These are phyloP conservation scores for Ptychoptera contaminata DNA, from an alignment of 2,888 invertebrate genomes.

Conservation along the genomic window DNA sequence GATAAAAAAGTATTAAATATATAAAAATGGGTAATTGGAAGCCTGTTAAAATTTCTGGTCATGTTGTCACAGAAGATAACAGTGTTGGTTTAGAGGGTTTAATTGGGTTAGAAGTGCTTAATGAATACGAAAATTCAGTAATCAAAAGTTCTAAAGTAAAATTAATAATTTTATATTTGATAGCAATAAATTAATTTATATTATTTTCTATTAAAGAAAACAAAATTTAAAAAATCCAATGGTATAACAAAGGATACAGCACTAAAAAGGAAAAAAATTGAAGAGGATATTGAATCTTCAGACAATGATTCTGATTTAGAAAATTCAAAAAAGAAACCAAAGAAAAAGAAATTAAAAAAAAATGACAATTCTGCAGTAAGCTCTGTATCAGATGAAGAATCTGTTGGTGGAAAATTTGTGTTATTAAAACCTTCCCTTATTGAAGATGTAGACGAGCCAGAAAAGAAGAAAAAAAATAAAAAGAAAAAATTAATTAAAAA, in stretches of 20 bases:
- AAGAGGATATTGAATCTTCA: constrained; percentile 10
- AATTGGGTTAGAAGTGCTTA: constrained; percentile 63
- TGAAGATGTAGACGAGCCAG: constrained; percentile 10
- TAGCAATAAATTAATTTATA: neutral
- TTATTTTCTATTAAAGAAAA: neutral
- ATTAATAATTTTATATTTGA: constrained; percentile 6
- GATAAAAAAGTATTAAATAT: neutral
- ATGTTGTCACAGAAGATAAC: constrained; percentile 28
- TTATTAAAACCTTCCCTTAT: constrained; percentile 19
- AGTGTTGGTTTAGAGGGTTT: constrained; percentile 44
- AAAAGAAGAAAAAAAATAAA: constrained; percentile 13
- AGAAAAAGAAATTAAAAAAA: constrained; percentile 11
- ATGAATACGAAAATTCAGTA: constrained; percentile 39
- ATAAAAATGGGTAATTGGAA: constrained; percentile 35
- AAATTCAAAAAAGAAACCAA: constrained; percentile 8
- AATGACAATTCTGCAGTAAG: constrained; percentile 6
- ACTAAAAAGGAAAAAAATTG: constrained; percentile 9
- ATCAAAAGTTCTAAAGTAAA: constrained; percentile 21
- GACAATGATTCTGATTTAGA: constrained; percentile 10
- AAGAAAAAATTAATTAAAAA: constrained; percentile 7
- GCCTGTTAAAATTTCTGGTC: constrained; percentile 46
- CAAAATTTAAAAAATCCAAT: no score
- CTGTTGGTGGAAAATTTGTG: constrained; percentile 15
- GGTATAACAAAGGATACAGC: constrained; percentile 6
- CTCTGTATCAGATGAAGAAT: neutral